Evolutionary conservation across 2,888 invertebrate genomes (phyloP).

Genomic region (Kuschelorhynchus macadamiae): DNA sequence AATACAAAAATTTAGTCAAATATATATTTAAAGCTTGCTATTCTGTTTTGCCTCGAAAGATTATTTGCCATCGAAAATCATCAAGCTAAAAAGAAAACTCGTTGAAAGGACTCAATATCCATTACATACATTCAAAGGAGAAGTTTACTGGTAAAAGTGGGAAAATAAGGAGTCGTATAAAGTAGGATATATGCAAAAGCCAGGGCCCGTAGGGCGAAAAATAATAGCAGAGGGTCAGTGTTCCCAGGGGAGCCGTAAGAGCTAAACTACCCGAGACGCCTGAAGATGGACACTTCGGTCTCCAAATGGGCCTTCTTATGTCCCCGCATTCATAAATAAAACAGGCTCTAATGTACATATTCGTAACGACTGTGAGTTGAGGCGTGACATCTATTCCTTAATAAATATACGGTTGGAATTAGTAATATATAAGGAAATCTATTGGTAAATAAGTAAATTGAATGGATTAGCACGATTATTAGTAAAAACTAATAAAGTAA

Average conservation of each 20-base stretch:
- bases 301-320: slow-evolving; percentile 61
- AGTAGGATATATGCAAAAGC: slow-evolving; percentile 69
- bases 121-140: slow-evolving; percentile 46
- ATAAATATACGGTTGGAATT: too few species aligned
- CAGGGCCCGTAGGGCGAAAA: slow-evolving; percentile 65
- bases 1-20: too few species aligned
- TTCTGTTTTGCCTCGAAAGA: too few species aligned
- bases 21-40: too few species aligned
- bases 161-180: slow-evolving; percentile 51
- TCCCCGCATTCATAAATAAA: slow-evolving; percentile 64
- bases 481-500: too few species aligned
- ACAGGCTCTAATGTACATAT: slow-evolving; percentile 47
- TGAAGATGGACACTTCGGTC: slow-evolving; percentile 62
- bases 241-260: slow-evolving; percentile 67
- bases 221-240: slow-evolving; percentile 68
- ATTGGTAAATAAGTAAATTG: too few species aligned
- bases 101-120: slow-evolving; percentile 25
- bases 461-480: too few species aligned
- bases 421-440: too few species aligned
- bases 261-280: slow-evolving; percentile 64
- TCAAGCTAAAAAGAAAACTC: slow-evolving; percentile 9
- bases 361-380: slow-evolving; percentile 23
- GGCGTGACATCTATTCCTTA: background rate
- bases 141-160: slow-evolving; percentile 53
- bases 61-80: background rate